Evolutionary conservation across 2,888 invertebrate genomes (phyloP), one percentile per base, ranked within the genome.

Genomic region (Acanthosepion pharaonis): DNA sequence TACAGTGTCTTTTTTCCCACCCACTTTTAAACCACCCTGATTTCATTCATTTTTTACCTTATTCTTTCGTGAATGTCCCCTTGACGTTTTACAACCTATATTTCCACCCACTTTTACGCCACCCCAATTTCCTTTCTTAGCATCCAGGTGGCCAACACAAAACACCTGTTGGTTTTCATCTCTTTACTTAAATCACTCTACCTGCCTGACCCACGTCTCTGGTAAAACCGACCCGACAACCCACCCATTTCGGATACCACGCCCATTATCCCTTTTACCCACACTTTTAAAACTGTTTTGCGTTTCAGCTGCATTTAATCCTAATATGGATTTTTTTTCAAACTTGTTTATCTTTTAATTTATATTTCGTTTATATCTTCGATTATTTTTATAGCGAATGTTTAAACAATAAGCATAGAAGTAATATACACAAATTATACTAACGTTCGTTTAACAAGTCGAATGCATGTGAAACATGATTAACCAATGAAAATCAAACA

Each of bases 131-230:
- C 28, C 15, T 78, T n/a, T n/a, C 78, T 15, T 3, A n/a, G n/a
- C n/a, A 78, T 18, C 78, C 78, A 78, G 78, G 78, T 78, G 78
- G 78, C n/a, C 78, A 78, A 15, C 28, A 9, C 28, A 15, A 78
- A 78, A 78, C 78, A 78, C 78, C 78, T 78, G 78, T 78, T 78
- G 6, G n/a, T 78, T 78, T 78, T 78, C 78, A n/a, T 78, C 78
- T 78, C 78, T 78, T 78, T n/a, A 78, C 78, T 78, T 78, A 28
- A 78, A 78, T 78, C 78, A 6, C 6, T n/a, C 78, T 28, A 8
- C 78, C n/a, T 78, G 28, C 78, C 28, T n/a, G 0, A 8, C 78
- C 78, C 78, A 3, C 15, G 8, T 8, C 28, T n/a, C 78, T n/a
- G 4, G 11, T 78, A n/a, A 4, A 64, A n/a, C n/a, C 28, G 23